A percentile compares a stretch with the other conserved stretches of the same genome.
Evolutionary conservation across 1,140 invertebrate species (phyloP).

Genomic region (Caenorhabditis brenneri): DNA sequence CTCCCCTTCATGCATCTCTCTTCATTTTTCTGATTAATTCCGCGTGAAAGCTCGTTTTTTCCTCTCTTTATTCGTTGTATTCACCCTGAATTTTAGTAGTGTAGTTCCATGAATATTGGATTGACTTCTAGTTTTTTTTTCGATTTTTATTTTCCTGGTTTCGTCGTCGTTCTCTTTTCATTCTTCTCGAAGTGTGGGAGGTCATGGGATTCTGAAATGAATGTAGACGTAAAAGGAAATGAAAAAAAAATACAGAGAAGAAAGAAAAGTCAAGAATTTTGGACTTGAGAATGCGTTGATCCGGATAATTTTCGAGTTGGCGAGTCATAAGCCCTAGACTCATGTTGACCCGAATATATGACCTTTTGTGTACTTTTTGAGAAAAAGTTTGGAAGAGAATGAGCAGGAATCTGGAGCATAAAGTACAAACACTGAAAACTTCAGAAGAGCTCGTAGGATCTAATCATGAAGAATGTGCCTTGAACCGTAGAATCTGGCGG

Average conservation of each 20-base stretch:
- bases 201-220: neutral
- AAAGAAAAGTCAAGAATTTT: neutral
- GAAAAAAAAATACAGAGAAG: neutral
- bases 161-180: neutral
- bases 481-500: no score
- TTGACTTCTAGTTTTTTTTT: neutral
- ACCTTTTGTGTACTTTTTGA: neutral
- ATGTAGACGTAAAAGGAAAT: neutral
- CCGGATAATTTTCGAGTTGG: neutral
- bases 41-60: constrained; percentile 1
- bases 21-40: constrained; percentile 36
- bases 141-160: neutral
- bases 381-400: no score
- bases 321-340: neutral
- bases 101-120: constrained; percentile 26
- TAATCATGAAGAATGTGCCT: no score
- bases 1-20: neutral
- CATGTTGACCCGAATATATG: neutral
- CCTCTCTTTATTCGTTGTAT: neutral
- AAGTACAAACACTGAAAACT: no score
- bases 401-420: no score
- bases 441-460: no score
- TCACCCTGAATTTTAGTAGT: neutral
- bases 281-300: neutral
- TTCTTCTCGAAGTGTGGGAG: neutral